Evolutionary conservation across 2,113 vertebrate genomes (phyloP).

Genomic region (Zosterops pallidus): DNA sequence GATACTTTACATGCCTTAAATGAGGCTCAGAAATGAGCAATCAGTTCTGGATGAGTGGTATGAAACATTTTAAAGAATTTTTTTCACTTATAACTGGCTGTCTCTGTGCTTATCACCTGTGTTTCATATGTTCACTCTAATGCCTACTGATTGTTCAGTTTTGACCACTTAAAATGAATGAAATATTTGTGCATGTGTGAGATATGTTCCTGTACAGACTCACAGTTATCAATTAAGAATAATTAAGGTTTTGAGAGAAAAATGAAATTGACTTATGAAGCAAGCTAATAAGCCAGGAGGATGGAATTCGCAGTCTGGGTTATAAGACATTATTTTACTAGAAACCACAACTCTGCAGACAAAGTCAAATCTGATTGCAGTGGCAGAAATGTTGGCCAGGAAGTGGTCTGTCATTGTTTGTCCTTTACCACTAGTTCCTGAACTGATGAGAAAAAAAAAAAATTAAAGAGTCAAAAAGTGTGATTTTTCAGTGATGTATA

Average conservation of each 20-base stretch:
- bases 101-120: neutral
- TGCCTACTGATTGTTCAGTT: neutral
- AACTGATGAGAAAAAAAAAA: neutral
- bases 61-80: neutral
- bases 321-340: neutral
- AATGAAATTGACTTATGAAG: neutral
- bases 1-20: neutral
- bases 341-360: neutral
- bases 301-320: neutral
- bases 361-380: neutral
- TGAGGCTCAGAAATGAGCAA: neutral
- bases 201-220: neutral
- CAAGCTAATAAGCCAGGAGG: neutral
- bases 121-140: neutral
- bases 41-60: neutral
- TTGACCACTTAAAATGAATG: neutral
- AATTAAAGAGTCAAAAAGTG: neutral
- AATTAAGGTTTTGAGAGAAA: neutral
- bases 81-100: neutral
- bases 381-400: neutral
- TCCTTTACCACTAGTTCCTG: neutral
- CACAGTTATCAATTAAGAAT: neutral
- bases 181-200: neutral
- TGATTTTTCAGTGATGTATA: neutral
- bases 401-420: neutral